Evolutionary conservation across 1,140 invertebrate genomes (phyloP).

Genomic region (Drosophila kohkoa): DNA sequence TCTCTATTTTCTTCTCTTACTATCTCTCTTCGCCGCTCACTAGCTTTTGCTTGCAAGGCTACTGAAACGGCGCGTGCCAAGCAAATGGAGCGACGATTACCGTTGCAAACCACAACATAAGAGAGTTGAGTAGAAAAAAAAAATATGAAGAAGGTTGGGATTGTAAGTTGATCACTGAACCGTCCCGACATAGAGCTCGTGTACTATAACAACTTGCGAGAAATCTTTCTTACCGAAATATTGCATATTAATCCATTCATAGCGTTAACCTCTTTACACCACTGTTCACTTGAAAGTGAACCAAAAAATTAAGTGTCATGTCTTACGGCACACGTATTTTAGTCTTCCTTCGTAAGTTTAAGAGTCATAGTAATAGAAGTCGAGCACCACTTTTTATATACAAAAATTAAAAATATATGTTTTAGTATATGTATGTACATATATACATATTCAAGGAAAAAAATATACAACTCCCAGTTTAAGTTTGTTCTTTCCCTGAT

Average conservation of each 20-base stretch:
- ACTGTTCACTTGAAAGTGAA: too few relatives aligned
- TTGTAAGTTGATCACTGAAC: slow-evolving; percentile 55
- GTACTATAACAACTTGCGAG: slow-evolving; percentile 18
- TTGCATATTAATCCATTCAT: background rate
- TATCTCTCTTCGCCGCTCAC: background rate
- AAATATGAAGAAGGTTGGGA: background rate
- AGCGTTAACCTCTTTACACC: background rate
- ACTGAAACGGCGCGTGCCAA: slow-evolving; percentile 66
- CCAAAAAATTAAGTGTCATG: too few relatives aligned
- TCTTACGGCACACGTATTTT: too few relatives aligned
- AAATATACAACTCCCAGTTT: slow-evolving; percentile 19
- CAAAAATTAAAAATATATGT: too few relatives aligned
- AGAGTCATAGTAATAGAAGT: too few relatives aligned
- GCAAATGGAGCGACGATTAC: slow-evolving; percentile 50
- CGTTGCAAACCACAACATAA: slow-evolving; percentile 51
- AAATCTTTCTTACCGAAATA: background rate
- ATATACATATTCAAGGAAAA: too few relatives aligned
- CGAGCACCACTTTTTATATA: too few relatives aligned
- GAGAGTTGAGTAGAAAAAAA: background rate
- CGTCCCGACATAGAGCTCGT: slow-evolving; percentile 43
- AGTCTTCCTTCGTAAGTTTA: too few relatives aligned
- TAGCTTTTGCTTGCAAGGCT: slow-evolving; percentile 24
- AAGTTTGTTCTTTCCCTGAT: slow-evolving; percentile 35
- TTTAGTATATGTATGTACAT: too few relatives aligned
- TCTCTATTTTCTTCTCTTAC: too few relatives aligned